Percentiles rank a stretch among this genome's conserved stretches.
phyloP scores from a whole-genome alignment of 2,888 invertebrate species.

The Mythimna loreyi region DNA sequence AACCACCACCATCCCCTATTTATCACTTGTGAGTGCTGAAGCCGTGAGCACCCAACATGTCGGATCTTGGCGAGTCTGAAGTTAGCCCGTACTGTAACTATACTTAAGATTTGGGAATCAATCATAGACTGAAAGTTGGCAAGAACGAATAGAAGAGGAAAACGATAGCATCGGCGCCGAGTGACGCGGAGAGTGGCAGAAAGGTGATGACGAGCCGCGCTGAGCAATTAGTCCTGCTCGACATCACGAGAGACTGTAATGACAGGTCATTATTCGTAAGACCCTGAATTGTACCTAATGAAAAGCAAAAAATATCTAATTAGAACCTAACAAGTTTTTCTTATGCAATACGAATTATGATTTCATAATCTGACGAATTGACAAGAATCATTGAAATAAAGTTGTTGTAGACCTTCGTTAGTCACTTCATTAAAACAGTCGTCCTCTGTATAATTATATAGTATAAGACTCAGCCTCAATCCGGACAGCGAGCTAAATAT shows the following conservation, averaged over 20 bases:
- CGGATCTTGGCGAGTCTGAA: too few relatives aligned
- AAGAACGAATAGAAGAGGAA: not conserved
- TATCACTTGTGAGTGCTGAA: too few relatives aligned
- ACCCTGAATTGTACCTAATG: not conserved
- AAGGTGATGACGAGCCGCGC: not conserved
- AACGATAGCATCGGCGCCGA: not conserved
- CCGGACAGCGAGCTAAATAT: too few relatives aligned
- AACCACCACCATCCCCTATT: too few relatives aligned
- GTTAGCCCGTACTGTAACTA: too few relatives aligned
- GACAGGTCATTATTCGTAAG: not conserved
- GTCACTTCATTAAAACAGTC: not conserved
- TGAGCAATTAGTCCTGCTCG: not conserved
- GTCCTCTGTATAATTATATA: not conserved
- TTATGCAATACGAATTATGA: conserved; percentile 37
- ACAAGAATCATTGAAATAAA: conserved; percentile 8
- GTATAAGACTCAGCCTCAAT: too few relatives aligned
- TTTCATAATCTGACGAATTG: conserved; percentile 17
- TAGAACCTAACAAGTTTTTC: conserved; percentile 1
- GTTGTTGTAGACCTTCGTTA: conserved; percentile 6
- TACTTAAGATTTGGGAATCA: not conserved
- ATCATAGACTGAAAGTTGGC: not conserved
- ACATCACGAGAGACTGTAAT: conserved; percentile 5
- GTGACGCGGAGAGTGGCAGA: not conserved
- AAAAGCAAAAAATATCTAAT: not conserved
- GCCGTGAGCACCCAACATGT: too few relatives aligned